These are phyloP conservation scores for Thaumetopoea pityocampa DNA, from an alignment of 1,140 invertebrate genomes.

Conservation along the genomic window DNA sequence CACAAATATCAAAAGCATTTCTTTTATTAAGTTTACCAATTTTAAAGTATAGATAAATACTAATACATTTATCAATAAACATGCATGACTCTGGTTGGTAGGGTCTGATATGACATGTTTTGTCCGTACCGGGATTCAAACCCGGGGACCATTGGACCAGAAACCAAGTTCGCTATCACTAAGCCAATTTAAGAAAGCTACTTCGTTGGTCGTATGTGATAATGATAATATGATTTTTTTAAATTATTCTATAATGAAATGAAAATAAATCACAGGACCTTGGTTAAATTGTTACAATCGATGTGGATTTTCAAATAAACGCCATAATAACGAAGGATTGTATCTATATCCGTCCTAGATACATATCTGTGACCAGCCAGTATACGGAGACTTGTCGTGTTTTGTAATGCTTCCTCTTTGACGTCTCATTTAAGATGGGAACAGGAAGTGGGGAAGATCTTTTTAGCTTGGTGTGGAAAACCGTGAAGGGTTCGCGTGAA, in stretches of 20 bases:
- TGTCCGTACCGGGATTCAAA: too few species aligned
- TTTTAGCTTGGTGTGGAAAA: conserved; percentile 18
- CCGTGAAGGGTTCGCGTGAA: conserved; percentile 44
- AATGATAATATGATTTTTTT: background rate
- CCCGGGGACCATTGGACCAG: too few species aligned
- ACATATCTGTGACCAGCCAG: conserved; percentile 33
- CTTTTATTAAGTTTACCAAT: too few species aligned
- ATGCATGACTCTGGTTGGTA: too few species aligned
- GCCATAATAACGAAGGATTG: conserved; percentile 43
- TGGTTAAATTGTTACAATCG: conserved; percentile 21
- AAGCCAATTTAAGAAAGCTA: too few species aligned
- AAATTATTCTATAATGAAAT: conserved; percentile 14
- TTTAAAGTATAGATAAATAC: too few species aligned
- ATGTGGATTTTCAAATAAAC: conserved; percentile 42
- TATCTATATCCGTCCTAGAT: conserved; percentile 31
- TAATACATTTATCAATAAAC: too few species aligned
- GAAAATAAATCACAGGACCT: conserved; percentile 26
- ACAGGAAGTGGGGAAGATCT: conserved; percentile 25
- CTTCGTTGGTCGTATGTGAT: background rate
- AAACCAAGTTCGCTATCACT: too few species aligned
- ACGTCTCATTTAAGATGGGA: conserved; percentile 1
- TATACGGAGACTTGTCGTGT: conserved; percentile 12
- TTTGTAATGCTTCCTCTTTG: conserved; percentile 12
- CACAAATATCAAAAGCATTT: too few species aligned
- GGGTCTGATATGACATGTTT: too few species aligned